phyloP scores from a whole-genome alignment of 2,113 vertebrate genomes.

The Pedionomus torquatus region DNA sequence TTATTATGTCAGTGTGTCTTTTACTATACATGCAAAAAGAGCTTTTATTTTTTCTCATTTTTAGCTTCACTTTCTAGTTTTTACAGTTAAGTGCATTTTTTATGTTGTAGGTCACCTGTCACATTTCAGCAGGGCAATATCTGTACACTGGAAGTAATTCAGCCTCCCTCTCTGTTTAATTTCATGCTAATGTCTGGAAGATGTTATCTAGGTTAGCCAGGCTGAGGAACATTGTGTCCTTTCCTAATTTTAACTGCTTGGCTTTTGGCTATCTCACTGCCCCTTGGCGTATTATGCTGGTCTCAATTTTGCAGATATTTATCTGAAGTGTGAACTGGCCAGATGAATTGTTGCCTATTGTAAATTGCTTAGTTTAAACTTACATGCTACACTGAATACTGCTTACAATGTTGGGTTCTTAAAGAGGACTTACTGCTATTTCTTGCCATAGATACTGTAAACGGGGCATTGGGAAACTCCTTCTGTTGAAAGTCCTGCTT shows the following conservation, averaged over 20 bases:
- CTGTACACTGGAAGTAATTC: slow-evolving; percentile 41
- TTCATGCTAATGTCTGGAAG: slow-evolving; percentile 51
- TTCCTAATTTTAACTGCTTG: background rate
- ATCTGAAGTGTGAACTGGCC: slow-evolving; percentile 18
- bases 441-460: background rate
- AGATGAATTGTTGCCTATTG: slow-evolving; percentile 11
- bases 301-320: background rate
- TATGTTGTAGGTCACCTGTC: slow-evolving; percentile 51
- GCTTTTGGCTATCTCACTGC: background rate
- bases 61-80: slow-evolving; percentile 41
- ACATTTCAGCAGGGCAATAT: background rate
- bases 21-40: background rate
- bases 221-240: background rate
- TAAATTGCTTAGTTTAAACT: background rate
- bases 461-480: background rate
- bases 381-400: background rate
- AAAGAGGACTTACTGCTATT: background rate
- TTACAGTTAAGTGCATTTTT: slow-evolving; percentile 61
- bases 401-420: background rate
- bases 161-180: slow-evolving; percentile 41
- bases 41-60: slow-evolving; percentile 33
- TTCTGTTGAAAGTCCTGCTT: background rate
- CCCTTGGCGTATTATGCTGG: background rate
- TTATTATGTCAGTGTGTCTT: slow-evolving; percentile 8
- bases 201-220: slow-evolving; percentile 51